A percentile compares a stretch with the other conserved stretches of the same genome.
phyloP scores from a whole-genome alignment of 2,113 vertebrate species.

The Thalassarche chlororhynchos region DNA sequence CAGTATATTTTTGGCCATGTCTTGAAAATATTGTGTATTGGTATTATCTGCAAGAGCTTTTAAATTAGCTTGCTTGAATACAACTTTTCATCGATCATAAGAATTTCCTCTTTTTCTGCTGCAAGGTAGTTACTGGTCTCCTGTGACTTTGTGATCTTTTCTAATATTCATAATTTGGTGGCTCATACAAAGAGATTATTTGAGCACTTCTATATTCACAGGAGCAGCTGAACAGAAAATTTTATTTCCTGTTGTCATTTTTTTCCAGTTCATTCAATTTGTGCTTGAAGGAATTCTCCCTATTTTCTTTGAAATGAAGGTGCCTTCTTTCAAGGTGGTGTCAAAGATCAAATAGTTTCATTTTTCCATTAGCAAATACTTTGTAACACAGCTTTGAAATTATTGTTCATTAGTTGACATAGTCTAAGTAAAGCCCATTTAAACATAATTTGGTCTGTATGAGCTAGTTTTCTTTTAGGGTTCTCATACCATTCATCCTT shows the following conservation, averaged over 20 bases:
- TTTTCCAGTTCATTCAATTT: not conserved
- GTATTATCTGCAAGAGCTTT: not conserved
- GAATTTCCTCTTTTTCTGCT: not conserved
- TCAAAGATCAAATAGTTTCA: not conserved
- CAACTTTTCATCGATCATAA: not conserved
- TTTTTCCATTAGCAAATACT: slow-evolving; percentile 3
- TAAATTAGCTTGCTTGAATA: not conserved
- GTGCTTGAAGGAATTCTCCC: not conserved
- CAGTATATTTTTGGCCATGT: not conserved
- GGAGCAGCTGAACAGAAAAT: not conserved
- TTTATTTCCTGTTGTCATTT: not conserved
- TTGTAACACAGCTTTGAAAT: not conserved
- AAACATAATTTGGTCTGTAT: not conserved
- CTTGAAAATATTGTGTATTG: not conserved
- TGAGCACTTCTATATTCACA: not conserved
- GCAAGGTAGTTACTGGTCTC: not conserved
- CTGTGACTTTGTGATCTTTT: not conserved
- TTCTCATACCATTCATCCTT: not conserved
- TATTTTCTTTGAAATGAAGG: slow-evolving; percentile 10
- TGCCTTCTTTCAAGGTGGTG: not conserved
- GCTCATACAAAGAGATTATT: not conserved
- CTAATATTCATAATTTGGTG: not conserved
- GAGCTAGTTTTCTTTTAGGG: not conserved
- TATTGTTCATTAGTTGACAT: not conserved
- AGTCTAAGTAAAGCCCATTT: not conserved